phyloP scores from a whole-genome alignment of 92 coral and sea anemone genomes.

The Umimayanthus chanpuru region DNA sequence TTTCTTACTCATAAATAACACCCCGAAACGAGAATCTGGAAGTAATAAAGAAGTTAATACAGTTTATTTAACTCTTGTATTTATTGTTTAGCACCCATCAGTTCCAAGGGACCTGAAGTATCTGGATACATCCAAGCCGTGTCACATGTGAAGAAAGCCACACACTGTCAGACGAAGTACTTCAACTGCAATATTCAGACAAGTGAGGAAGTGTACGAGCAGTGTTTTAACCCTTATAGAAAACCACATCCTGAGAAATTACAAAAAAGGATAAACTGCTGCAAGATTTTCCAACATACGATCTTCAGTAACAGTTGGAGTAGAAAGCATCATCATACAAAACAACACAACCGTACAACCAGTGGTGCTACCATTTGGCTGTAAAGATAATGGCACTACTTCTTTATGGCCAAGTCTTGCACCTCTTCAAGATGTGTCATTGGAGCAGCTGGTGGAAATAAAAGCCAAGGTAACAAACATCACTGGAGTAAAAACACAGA shows the following conservation, averaged over 20 bases:
- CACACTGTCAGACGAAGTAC: conserved; percentile 56
- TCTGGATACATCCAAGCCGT: conserved; percentile 61
- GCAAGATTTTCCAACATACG: conserved; percentile 38
- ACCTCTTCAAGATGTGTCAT: conserved; percentile 63
- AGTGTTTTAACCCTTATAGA: conserved; percentile 54
- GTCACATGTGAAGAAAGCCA: conserved; percentile 59
- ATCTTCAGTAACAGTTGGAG: conserved; percentile 49
- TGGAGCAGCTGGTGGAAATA: conserved; percentile 55
- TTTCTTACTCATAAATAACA: conserved; percentile 15
- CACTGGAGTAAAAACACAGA: conserved; percentile 52
- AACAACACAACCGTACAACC: conserved; percentile 60
- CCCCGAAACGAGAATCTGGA: conserved; percentile 13
- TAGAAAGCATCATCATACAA: conserved; percentile 55
- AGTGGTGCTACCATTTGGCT: conserved; percentile 51
- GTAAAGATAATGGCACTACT: too few species aligned
- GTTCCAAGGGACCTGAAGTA: conserved; percentile 37
- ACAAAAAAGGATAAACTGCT: conserved; percentile 52
- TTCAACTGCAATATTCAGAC: conserved; percentile 64
- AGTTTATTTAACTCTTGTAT: conserved; percentile 11
- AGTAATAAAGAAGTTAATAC: conserved; percentile 14
- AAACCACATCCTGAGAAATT: conserved; percentile 48
- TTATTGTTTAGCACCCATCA: conserved; percentile 40
- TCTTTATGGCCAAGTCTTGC: conserved; percentile 57
- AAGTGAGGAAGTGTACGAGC: conserved; percentile 50
- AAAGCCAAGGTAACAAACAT: conserved; percentile 6